A percentile compares a stretch with the other conserved stretches of the same genome.
Evolutionary conservation across 2,113 vertebrate species (phyloP).

Genomic region (Sapayoa aenigma): DNA sequence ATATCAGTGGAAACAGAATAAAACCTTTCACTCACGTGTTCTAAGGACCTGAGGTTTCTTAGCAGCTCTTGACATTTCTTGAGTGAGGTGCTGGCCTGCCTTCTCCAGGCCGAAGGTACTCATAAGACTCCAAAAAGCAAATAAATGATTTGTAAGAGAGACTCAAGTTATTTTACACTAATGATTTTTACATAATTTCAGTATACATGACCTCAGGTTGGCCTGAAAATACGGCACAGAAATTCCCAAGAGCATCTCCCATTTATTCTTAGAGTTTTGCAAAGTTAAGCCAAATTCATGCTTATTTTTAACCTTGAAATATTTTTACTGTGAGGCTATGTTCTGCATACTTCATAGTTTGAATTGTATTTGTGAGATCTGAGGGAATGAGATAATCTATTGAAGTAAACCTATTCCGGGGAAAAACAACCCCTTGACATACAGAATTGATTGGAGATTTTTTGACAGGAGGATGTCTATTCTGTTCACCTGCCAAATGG

Average conservation of each 20-base stretch:
- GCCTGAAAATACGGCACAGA: not conserved
- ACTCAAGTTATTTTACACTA: not conserved
- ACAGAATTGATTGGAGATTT: not conserved
- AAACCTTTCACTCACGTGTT: not conserved
- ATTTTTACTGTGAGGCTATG: not conserved
- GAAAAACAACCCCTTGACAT: not conserved
- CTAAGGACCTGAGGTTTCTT: not conserved
- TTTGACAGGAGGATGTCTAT: not conserved
- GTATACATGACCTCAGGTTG: not conserved
- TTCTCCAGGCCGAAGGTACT: not conserved
- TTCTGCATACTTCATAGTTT: not conserved
- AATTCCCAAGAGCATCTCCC: not conserved
- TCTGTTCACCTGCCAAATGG: not conserved
- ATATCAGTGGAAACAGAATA: not conserved
- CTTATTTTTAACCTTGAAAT: not conserved
- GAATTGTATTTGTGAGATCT: not conserved
- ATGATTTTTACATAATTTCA: not conserved
- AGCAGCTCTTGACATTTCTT: not conserved
- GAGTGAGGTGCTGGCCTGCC: not conserved
- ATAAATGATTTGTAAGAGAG: not conserved
- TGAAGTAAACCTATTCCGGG: not conserved
- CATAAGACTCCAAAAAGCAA: not conserved
- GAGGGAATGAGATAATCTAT: not conserved
- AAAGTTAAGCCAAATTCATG: not conserved
- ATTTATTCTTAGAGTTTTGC: not conserved